These are phyloP conservation scores for Copidosoma floridanum DNA, from an alignment of 1,140 invertebrate species.

Conservation along the genomic window DNA sequence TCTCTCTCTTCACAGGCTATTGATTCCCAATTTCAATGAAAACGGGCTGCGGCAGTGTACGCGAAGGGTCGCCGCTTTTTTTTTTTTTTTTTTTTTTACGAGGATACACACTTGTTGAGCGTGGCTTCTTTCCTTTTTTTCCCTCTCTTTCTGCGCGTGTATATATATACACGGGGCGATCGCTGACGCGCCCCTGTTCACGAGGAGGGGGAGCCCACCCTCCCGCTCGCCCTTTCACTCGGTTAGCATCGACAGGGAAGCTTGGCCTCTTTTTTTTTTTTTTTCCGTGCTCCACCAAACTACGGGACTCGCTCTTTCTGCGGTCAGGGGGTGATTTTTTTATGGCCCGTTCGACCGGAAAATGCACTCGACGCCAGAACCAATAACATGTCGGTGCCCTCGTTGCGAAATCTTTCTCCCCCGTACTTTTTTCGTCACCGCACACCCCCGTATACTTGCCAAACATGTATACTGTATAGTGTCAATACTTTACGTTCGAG, in stretches of 20 bases:
- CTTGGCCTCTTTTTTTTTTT: slow-evolving; percentile 21
- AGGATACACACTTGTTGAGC: slow-evolving; percentile 57
- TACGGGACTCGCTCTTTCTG: slow-evolving; percentile 37
- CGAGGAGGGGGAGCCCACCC: slow-evolving; percentile 30
- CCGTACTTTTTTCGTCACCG: too few species aligned
- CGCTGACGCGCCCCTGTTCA: slow-evolving; percentile 26
- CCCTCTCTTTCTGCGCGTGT: too few species aligned
- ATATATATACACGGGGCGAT: slow-evolving; percentile 27
- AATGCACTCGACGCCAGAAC: slow-evolving; percentile 36
- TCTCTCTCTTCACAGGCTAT: slow-evolving; percentile 45
- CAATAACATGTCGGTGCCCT: slow-evolving; percentile 26
- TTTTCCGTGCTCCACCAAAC: slow-evolving; percentile 7
- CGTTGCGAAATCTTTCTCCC: too few species aligned
- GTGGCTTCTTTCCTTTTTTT: slow-evolving; percentile 38
- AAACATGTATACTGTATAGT: too few species aligned
- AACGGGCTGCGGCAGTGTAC: too few species aligned
- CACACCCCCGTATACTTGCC: too few species aligned
- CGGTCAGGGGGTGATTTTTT: slow-evolving; percentile 44
- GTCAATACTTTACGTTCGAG: too few species aligned
- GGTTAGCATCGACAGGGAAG: slow-evolving; percentile 39
- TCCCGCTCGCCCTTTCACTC: slow-evolving; percentile 40
- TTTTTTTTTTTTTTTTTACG: slow-evolving; percentile 41
- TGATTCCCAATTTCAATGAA: slow-evolving; percentile 55
- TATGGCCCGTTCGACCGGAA: slow-evolving; percentile 43
- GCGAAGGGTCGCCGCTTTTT: slow-evolving; percentile 32